Evolutionary conservation across 2,113 vertebrate species (phyloP), one percentile per base, ranked within the genome.

Genomic region (Neotoma lepida): DNA sequence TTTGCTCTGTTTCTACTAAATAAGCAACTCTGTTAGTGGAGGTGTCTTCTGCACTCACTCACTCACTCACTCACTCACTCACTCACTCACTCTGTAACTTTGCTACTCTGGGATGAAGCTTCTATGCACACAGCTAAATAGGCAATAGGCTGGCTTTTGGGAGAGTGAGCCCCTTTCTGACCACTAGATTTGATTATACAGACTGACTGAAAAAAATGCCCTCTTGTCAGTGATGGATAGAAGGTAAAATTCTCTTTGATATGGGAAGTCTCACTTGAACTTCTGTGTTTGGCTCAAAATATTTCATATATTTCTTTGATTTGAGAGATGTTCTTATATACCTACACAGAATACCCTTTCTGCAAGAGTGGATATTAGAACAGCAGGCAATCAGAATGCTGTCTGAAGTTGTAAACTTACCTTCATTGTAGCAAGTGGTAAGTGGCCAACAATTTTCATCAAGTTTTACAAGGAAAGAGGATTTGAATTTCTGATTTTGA

Each of bases 211-310:
- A 66, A 94, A 61, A 84, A 61, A 84, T 30, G 24, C 6, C 24
- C 20, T 33, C 46, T 12, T 66, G 17, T 89, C 28, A 87, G 63
- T 26, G 35, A 35, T 10, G 5, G 20, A 70, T 28, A 92, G 39
- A 80, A 28, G 58, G 12, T 22, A 66, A 46, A 89, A 86, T 80
- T 92, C 18, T 92, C 39, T 64, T 41, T 28, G 30, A 82, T 15
- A 39, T 82, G 71, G 54, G 54, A 64, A 81, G 14, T 73, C 33
- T 18, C 56, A 63, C 51, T 9, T 73, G 33, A 68, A 18, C 90
- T 90, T 88, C 22, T 81, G 51, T 71, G 51, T 93, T 96, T 94
- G 51, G 2, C 39, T 93, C 44, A 63, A 70, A 93, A 15, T 91
- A n/a, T 18, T 84, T 84, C 13, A 84, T 87, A 41, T 12, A 91